Base-by-base conservation (phyloP, 2,888 invertebrate genomes). In the Yponomeuta plumbellus region DNA sequence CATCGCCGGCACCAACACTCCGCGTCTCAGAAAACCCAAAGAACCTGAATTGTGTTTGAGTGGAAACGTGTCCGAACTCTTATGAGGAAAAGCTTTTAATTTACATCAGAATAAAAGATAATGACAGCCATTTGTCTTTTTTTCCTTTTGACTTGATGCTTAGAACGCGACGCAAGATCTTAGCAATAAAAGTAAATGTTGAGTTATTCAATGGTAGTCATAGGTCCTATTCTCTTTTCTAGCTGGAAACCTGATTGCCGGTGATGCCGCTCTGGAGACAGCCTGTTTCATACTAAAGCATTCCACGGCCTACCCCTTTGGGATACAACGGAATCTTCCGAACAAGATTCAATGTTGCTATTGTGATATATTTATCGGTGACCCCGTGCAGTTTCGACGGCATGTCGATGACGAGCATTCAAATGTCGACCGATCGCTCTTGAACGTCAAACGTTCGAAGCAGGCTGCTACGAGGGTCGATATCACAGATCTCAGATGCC, bases 281-380 rank as follows among this genome's bases (percentile, higher is more conserved):
- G 34, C 61, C 39, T 13, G 21, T 20, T 58, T 58, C 20, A 22
- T 65, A 21, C 34, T 66, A 17, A 26, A 57, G 57, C n/a, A 61
- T 39, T 63, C 67, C 40, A 67, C 64, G 6, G 59, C 44, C n/a
- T 40, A 52, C 39, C 67, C 67, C 17, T 67, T 67, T 64, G 34
- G 22, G 67, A 52, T 52, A 13, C 44, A 52, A 52, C 40, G 58
- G 11, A 52, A 52, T 52, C 44, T 52, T 52, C 20, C 22, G 13
- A 20, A 66, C 62, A 65, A 22, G 58, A 21, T 61, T 20, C 23
- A 20, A 11, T 66, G 66, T 61, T 34, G 39, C n/a, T 56, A 56
- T 26, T 66, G 66, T 61, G 58, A 56, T 17, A 34, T 11, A 22
- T n/a, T 23, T n/a, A 22, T 66, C 23, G 26, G 21, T 17, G 57